phyloP scores from a whole-genome alignment of 1,140 invertebrate species.

The Hetaerina americana region DNA sequence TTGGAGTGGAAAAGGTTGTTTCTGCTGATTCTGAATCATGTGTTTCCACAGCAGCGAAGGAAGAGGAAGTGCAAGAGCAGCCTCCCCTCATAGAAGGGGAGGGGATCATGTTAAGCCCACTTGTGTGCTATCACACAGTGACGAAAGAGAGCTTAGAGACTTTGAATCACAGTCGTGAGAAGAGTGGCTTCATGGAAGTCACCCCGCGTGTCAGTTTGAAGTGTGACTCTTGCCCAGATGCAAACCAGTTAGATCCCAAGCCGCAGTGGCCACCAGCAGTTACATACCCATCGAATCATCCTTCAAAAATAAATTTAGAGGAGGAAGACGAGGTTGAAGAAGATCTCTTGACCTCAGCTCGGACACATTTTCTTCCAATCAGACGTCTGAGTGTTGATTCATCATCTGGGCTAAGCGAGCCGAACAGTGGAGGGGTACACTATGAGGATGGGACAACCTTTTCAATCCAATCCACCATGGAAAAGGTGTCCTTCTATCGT shows the following conservation, averaged over 20 bases:
- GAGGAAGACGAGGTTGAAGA: slow-evolving; percentile 36
- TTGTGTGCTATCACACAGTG: neutral
- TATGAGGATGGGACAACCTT: slow-evolving; percentile 55
- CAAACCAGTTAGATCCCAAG: slow-evolving; percentile 12
- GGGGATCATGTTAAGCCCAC: neutral
- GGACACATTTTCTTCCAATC: slow-evolving; percentile 65
- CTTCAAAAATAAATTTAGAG: slow-evolving; percentile 10
- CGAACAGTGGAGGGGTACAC: slow-evolving; percentile 9
- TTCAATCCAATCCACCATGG: slow-evolving; percentile 46
- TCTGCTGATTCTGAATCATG: neutral
- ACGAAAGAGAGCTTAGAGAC: slow-evolving; percentile 25
- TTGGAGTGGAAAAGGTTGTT: neutral
- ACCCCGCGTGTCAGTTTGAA: slow-evolving; percentile 25
- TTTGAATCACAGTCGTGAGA: slow-evolving; percentile 41
- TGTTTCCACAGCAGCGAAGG: neutral
- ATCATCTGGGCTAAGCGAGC: slow-evolving; percentile 19
- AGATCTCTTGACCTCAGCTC: slow-evolving; percentile 51
- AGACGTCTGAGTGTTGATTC: slow-evolving; percentile 38
- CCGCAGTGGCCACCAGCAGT: slow-evolving; percentile 11
- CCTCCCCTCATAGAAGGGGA: neutral
- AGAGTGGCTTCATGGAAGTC: slow-evolving; percentile 42
- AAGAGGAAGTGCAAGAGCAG: neutral
- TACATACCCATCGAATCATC: neutral
- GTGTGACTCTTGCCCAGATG: slow-evolving; percentile 11
- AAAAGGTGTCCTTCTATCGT: slow-evolving; percentile 33